Conservation (phyloP, 2,888 invertebrate genomes). For the Drosophila subquinaria region DNA sequence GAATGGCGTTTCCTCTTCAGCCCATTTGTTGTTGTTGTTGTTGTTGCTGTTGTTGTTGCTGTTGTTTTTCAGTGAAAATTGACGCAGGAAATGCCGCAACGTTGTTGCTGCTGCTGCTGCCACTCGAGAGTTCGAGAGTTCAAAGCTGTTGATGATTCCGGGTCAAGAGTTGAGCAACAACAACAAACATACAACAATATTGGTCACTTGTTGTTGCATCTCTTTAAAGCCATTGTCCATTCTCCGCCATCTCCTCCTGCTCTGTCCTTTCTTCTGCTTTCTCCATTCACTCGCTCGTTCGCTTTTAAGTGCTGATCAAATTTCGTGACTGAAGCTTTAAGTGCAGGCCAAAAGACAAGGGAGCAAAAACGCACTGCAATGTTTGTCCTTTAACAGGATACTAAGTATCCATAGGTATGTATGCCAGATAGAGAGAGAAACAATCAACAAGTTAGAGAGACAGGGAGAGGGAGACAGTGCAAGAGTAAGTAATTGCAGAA, state of each 20-base stretch:
- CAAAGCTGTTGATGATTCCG: conserved; percentile 70
- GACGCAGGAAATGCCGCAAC: conserved; percentile 76
- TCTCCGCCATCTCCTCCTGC: conserved; percentile 12
- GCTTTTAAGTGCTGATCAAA: conserved; percentile 74
- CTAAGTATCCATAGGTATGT: conserved; percentile 17
- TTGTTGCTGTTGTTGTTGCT: conserved; percentile 11
- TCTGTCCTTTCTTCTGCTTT: neutral
- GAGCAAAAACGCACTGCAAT: conserved; percentile 43
- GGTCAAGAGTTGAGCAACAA: conserved; percentile 66
- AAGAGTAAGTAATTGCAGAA: conserved; percentile 66
- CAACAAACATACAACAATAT: conserved; percentile 32
- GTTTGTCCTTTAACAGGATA: conserved; percentile 68
- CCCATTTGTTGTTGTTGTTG: conserved; percentile 4
- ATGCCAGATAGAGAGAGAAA: conserved; percentile 2
- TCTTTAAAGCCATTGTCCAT: conserved; percentile 36
- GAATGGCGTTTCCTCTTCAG: conserved; percentile 33
- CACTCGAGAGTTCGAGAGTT: conserved; percentile 49
- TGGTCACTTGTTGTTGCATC: conserved; percentile 65
- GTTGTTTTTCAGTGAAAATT: conserved; percentile 64
- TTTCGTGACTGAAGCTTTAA: conserved; percentile 75
- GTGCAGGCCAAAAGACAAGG: conserved; percentile 41
- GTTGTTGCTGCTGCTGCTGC: conserved; percentile 24
- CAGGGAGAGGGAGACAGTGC: neutral
- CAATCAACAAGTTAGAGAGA: neutral
- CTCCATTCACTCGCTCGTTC: neutral